Conservation (phyloP, 92 coral and sea anemone species). For the Parazoanthus darwini region DNA sequence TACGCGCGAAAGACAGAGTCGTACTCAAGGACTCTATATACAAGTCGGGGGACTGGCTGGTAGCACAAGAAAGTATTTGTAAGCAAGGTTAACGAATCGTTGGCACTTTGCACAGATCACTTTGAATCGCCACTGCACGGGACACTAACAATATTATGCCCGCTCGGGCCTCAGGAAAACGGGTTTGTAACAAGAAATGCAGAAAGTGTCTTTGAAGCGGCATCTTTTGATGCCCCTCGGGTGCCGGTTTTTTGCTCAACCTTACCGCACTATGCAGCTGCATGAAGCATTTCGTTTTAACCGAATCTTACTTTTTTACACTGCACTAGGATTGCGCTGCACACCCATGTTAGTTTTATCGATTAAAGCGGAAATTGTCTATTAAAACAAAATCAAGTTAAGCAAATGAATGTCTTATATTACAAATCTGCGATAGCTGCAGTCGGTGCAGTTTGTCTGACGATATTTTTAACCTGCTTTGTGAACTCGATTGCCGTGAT, state of each 20-base stretch:
- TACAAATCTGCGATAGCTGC: neutral
- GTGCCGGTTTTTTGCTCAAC: neutral
- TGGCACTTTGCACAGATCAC: neutral
- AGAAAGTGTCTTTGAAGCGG: neutral
- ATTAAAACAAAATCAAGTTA: neutral
- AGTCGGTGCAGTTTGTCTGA: neutral
- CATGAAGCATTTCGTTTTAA: neutral
- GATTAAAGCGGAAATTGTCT: constrained; percentile 12
- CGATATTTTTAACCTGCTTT: neutral
- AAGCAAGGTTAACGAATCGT: neutral
- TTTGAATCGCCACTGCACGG: neutral
- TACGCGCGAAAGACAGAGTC: too few relatives aligned
- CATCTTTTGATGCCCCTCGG: neutral
- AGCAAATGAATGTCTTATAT: neutral
- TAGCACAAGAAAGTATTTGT: too few relatives aligned
- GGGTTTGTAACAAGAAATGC: too few relatives aligned
- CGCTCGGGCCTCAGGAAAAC: neutral
- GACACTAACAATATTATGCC: neutral
- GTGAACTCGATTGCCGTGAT: neutral
- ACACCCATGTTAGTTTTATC: neutral
- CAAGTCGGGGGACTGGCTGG: too few relatives aligned
- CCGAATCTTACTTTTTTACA: neutral
- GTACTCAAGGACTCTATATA: too few relatives aligned
- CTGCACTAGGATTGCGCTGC: neutral
- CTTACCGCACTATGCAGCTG: neutral